phyloP scores from a whole-genome alignment of 2,888 invertebrate species.

The Diarsia brunnea region DNA sequence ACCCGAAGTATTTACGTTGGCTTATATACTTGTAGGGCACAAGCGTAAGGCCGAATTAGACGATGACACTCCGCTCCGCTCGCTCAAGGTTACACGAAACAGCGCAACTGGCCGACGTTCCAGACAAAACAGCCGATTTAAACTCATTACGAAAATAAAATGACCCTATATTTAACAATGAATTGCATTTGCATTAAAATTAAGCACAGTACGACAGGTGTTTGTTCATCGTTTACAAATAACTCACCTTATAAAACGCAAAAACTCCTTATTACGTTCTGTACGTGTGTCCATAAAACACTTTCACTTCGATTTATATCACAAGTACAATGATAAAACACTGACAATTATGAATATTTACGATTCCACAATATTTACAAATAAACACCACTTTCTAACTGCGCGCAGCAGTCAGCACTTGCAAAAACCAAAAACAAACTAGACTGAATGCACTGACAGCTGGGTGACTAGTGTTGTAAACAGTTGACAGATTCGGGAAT shows the following conservation, averaged over 20 bases:
- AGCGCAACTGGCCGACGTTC: slow-evolving; percentile 68
- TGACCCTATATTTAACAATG: slow-evolving; percentile 64
- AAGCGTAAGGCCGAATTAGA: slow-evolving; percentile 74
- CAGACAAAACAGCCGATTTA: slow-evolving; percentile 60
- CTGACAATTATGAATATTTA: slow-evolving; percentile 77
- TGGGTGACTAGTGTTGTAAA: slow-evolving; percentile 51
- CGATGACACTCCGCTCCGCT: slow-evolving; percentile 76
- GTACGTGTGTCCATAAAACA: slow-evolving; percentile 82
- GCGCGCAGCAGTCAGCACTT: slow-evolving; percentile 79
- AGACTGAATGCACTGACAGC: slow-evolving; percentile 62
- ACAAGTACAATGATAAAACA: slow-evolving; percentile 66
- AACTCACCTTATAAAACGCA: slow-evolving; percentile 78
- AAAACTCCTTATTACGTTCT: slow-evolving; percentile 58
- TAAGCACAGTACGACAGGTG: slow-evolving; percentile 68
- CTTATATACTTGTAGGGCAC: slow-evolving; percentile 66
- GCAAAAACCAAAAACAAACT: slow-evolving; percentile 77
- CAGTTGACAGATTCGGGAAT: not conserved
- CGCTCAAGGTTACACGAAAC: slow-evolving; percentile 80
- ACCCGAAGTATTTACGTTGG: slow-evolving; percentile 52
- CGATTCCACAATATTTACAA: slow-evolving; percentile 87
- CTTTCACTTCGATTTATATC: slow-evolving; percentile 71
- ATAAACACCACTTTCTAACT: slow-evolving; percentile 83
- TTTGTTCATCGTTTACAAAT: slow-evolving; percentile 62
- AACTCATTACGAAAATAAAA: slow-evolving; percentile 66
- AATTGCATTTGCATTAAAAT: slow-evolving; percentile 66